These are phyloP conservation scores for Machimus atricapillus DNA, from an alignment of 2,888 invertebrate species.

Conservation along the genomic window DNA sequence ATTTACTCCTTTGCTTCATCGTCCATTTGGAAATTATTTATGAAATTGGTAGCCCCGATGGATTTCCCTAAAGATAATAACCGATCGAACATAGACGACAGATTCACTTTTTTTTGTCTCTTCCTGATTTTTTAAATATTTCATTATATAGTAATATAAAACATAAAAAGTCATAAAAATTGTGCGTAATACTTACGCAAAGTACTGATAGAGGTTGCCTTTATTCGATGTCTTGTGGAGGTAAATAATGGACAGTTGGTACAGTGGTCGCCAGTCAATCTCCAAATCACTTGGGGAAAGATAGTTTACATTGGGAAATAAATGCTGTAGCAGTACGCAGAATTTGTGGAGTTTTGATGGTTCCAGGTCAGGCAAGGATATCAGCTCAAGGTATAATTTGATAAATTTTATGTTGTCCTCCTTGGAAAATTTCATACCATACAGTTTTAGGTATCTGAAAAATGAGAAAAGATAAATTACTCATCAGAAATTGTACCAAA, in stretches of 20 bases:
- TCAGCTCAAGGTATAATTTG: constrained; percentile 78
- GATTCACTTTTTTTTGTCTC: constrained; percentile 22
- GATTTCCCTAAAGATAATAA: constrained; percentile 40
- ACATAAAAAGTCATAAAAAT: not conserved
- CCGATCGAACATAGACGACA: constrained; percentile 35
- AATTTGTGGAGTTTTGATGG: constrained; percentile 73
- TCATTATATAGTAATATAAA: not conserved
- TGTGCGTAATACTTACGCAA: constrained; percentile 44
- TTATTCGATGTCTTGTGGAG: constrained; percentile 48
- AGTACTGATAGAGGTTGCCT: constrained; percentile 48
- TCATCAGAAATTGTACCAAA: not conserved
- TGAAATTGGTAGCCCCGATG: not conserved
- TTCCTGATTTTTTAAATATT: constrained; percentile 6
- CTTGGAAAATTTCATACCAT: constrained; percentile 87
- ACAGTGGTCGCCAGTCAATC: constrained; percentile 86
- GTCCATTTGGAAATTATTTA: constrained; percentile 1
- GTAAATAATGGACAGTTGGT: constrained; percentile 57
- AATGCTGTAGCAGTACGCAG: constrained; percentile 43
- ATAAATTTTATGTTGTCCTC: constrained; percentile 86
- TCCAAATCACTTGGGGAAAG: constrained; percentile 80
- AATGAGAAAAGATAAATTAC: constrained; percentile 46
- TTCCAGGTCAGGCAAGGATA: constrained; percentile 79
- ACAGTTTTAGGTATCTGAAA: constrained; percentile 81
- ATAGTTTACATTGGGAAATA: constrained; percentile 72
- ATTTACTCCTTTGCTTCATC: constrained; percentile 32